Evolutionary conservation across 1,140 invertebrate genomes (phyloP).

Genomic region (Calosoma granatense): DNA sequence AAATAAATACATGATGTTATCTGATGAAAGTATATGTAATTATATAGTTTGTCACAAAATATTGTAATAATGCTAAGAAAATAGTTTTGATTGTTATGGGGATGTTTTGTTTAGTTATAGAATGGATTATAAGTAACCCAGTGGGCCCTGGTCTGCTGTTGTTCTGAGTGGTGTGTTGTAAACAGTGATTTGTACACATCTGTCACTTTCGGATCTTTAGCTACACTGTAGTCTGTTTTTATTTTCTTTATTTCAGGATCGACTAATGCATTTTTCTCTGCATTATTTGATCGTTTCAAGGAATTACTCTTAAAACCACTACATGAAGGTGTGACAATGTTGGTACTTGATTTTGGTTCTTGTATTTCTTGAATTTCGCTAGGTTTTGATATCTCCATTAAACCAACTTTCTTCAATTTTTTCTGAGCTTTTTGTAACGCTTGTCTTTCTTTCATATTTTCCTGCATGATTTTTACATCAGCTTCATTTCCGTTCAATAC

Average conservation of each 20-base stretch:
- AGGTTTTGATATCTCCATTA: background rate
- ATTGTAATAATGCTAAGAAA: too few relatives aligned
- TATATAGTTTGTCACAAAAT: too few relatives aligned
- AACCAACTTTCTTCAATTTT: slow-evolving; percentile 45
- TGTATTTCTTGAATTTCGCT: background rate
- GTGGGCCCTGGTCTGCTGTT: slow-evolving; percentile 79
- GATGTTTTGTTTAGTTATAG: slow-evolving; percentile 68
- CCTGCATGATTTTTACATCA: slow-evolving; percentile 57
- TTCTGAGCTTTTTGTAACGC: slow-evolving; percentile 59
- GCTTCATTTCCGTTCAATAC: slow-evolving; percentile 78
- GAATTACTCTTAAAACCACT: background rate
- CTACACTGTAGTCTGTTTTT: slow-evolving; percentile 69
- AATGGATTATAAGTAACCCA: slow-evolving; percentile 98
- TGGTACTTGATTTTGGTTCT: background rate
- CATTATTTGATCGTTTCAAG: slow-evolving; percentile 17
- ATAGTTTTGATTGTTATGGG: too few relatives aligned
- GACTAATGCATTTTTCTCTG: slow-evolving; percentile 42
- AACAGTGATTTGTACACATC: slow-evolving; percentile 94
- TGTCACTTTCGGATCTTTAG: slow-evolving; percentile 82
- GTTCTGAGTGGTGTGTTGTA: slow-evolving; percentile 76
- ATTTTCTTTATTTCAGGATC: slow-evolving; percentile 67
- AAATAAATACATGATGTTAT: too few relatives aligned
- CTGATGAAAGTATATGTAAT: too few relatives aligned
- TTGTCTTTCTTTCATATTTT: slow-evolving; percentile 53
- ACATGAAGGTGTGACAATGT: background rate